Evolutionary conservation across 2,888 invertebrate species (phyloP).

Genomic region (Nephrocerus scutellatus): DNA sequence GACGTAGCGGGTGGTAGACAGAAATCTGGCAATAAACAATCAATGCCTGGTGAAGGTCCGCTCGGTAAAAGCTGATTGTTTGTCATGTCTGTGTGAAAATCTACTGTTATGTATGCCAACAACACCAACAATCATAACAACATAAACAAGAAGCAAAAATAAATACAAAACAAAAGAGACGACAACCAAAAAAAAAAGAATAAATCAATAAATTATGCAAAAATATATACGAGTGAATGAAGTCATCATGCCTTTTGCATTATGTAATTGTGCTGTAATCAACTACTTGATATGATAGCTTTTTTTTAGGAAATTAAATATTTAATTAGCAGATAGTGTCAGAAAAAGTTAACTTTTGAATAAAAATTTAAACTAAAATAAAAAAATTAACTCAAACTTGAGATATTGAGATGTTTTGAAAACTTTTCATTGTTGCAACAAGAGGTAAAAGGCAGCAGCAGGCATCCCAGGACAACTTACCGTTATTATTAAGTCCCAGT

Average conservation of each 20-base stretch:
- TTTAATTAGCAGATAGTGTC: too few relatives aligned
- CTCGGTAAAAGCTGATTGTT: conserved; percentile 52
- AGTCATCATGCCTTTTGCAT: too few relatives aligned
- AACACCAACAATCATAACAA: conserved; percentile 26
- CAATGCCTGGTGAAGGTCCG: conserved; percentile 56
- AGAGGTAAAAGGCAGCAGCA: too few relatives aligned
- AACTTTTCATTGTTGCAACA: background rate
- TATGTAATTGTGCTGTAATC: too few relatives aligned
- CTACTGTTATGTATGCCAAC: conserved; percentile 38
- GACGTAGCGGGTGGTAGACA: conserved; percentile 57
- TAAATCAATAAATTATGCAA: too few relatives aligned
- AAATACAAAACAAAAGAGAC: conserved; percentile 4
- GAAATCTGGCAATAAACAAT: conserved; percentile 55
- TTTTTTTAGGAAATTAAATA: too few relatives aligned
- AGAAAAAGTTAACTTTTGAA: too few relatives aligned
- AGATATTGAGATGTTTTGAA: conserved; percentile 5
- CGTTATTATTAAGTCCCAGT: conserved; percentile 63
- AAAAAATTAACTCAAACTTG: conserved; percentile 14
- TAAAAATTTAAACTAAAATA: conserved; percentile 8
- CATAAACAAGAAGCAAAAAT: conserved; percentile 12
- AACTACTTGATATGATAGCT: too few relatives aligned
- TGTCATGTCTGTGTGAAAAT: conserved; percentile 48
- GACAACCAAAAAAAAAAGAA: too few relatives aligned
- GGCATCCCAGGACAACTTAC: too few relatives aligned
- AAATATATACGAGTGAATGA: too few relatives aligned